Evolutionary conservation across 2,888 invertebrate species (phyloP).

Genomic region (Xestia xanthographa): DNA sequence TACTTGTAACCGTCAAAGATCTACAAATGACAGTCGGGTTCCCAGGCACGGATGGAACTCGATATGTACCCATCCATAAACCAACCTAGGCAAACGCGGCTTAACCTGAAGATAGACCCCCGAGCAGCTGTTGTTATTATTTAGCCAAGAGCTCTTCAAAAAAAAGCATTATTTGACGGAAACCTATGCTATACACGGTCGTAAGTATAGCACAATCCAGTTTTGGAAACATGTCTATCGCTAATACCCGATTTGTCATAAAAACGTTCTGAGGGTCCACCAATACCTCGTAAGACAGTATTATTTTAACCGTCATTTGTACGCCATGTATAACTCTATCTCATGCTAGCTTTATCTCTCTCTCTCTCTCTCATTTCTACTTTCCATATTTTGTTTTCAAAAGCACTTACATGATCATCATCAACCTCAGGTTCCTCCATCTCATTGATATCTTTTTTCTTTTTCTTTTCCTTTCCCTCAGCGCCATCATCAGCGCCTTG

Average conservation of each 20-base stretch:
- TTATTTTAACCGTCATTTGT: neutral
- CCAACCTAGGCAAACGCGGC: neutral
- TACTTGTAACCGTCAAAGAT: neutral
- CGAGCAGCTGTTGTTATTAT: no score
- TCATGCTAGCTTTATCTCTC: no score
- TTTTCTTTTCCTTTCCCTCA: constrained; percentile 89
- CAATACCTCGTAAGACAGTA: neutral
- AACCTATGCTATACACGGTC: neutral
- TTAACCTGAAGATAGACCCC: no score
- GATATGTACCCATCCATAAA: neutral
- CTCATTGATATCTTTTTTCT: constrained; percentile 94
- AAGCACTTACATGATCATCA: constrained; percentile 92
- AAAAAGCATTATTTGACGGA: neutral
- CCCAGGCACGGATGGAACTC: neutral
- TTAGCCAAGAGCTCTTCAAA: no score
- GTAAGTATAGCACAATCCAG: neutral
- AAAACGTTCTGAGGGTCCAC: neutral
- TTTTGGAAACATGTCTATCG: neutral
- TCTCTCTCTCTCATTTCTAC: neutral
- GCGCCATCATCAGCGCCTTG: constrained; percentile 89
- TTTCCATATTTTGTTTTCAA: neutral
- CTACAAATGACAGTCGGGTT: neutral
- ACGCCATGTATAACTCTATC: neutral
- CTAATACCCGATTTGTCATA: neutral
- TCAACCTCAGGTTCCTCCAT: constrained; percentile 95